Evolutionary conservation across 2,888 invertebrate genomes (phyloP), one percentile per base, ranked within the genome.

Genomic region (Drosophila pseudotakahashii): DNA sequence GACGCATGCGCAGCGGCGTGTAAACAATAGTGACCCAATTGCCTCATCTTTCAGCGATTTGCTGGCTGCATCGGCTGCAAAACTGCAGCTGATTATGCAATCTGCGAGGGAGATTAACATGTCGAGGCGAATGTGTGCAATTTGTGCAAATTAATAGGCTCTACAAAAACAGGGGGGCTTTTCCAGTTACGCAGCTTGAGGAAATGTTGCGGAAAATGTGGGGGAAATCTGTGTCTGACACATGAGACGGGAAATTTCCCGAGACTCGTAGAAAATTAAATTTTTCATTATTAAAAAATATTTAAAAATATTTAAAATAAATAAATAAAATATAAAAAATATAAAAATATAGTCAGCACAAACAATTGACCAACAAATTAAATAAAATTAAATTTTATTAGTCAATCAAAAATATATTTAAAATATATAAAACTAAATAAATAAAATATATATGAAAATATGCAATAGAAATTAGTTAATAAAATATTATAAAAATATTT

Each of bases 21-120:
- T 66, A 75, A 78, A 78, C 78, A 78, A 55, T 45, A 59, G 61
- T 79, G 76, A 79, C 79, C 81, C 74, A 80, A 54, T 79, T 80
- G 69, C 51, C 73, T 7, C 47, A 47, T 47, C 47, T 47, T 32
- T 11, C 47, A 1, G 14, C 11, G 14, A 32, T 11, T 7, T 11
- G 47, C 30, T 30, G 14, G 30, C 47, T 47, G 47, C 47, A 47
- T 11, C 47, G 32, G 32, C 26, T 26, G 26, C 14, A 10, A 16
- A 32, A 47, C 30, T 47, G 47, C 36, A 63, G 41, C 19, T 7
- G 68, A 39, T 69, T 69, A 44, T 53, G 72, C 64, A 72, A 64
- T 44, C 10, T 16, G 16, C 23, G 23, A 32, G 45, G 59, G 10
- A 53, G 53, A 63, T 45, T 54, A 52, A 58, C 60, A 59, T 62